A percentile compares a stretch with the other conserved stretches of the same genome.
phyloP scores from a whole-genome alignment of 2,113 vertebrate genomes.

The Scatophagus argus region DNA sequence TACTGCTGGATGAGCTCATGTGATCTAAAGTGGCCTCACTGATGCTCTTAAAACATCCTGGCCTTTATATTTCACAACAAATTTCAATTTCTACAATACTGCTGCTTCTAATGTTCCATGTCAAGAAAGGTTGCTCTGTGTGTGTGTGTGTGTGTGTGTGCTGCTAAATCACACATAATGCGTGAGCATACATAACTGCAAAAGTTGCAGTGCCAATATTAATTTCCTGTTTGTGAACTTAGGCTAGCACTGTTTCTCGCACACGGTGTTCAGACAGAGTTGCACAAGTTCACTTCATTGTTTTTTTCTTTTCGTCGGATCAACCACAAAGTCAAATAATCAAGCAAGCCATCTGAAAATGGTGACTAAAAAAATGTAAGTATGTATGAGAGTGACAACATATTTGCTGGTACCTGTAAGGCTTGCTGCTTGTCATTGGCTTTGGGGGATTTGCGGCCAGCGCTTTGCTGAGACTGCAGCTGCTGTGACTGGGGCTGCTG shows the following conservation, averaged over 20 bases:
- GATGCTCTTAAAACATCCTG: conserved; percentile 3
- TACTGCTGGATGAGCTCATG: conserved; percentile 15
- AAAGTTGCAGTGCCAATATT: conserved; percentile 68
- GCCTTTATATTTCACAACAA: conserved; percentile 15
- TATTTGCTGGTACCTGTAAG: conserved; percentile 89
- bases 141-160: conserved; percentile 16
- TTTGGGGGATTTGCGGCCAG: conserved; percentile 92
- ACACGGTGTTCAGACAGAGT: conserved; percentile 53
- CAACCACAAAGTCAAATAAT: conserved; percentile 55
- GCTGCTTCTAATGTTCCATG: not conserved
- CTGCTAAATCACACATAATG: conserved; percentile 56
- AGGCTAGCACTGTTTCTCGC: conserved; percentile 54
- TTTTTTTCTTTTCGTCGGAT: conserved; percentile 37
- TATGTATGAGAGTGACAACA: conserved; percentile 3
- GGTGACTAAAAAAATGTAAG: conserved; percentile 8
- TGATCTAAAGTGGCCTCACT: conserved; percentile 28
- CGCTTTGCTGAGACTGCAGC: conserved; percentile 85
- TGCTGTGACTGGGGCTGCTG: conserved; percentile 87
- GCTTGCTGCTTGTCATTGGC: conserved; percentile 92
- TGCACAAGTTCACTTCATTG: conserved; percentile 42
- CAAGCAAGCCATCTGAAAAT: conserved; percentile 11
- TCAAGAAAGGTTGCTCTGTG: conserved; percentile 3
- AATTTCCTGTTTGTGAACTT: conserved; percentile 85
- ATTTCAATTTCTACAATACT: not conserved
- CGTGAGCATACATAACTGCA: conserved; percentile 58